Conservation (phyloP, 2,888 invertebrate genomes). For the Caenorhabditis sp. region DNA sequence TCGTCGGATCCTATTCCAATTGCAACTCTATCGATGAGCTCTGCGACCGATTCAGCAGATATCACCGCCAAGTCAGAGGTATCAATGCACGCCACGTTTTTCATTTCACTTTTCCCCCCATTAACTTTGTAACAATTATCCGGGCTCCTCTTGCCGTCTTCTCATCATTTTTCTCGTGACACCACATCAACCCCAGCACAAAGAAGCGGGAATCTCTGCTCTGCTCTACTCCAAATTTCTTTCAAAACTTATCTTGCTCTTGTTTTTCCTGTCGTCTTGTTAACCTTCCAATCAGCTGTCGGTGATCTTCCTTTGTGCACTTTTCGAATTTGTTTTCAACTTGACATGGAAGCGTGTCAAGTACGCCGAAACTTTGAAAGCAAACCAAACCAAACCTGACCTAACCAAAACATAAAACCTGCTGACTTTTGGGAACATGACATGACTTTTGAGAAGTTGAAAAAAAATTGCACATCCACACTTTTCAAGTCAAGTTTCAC, state of each 20-base stretch:
- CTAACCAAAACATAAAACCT: too few species aligned
- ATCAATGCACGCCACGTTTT: slow-evolving; percentile 7
- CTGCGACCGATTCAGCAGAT: slow-evolving; percentile 48
- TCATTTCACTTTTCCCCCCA: neutral
- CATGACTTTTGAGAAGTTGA: neutral
- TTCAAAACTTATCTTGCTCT: slow-evolving; percentile 24
- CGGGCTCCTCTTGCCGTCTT: neutral
- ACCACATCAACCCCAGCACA: slow-evolving; percentile 9
- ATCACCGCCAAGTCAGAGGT: slow-evolving; percentile 64
- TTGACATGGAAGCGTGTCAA: neutral
- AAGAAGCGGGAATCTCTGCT: slow-evolving; percentile 12
- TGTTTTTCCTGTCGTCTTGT: slow-evolving; percentile 12
- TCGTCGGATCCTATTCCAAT: slow-evolving; percentile 56
- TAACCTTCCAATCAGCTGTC: slow-evolving; percentile 30
- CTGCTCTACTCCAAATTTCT: slow-evolving; percentile 1
- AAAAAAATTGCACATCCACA: too few species aligned
- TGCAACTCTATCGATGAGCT: slow-evolving; percentile 59
- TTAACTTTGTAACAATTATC: slow-evolving; percentile 3
- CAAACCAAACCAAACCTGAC: neutral
- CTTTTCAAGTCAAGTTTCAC: slow-evolving; percentile 26
- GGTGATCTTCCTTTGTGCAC: slow-evolving; percentile 14
- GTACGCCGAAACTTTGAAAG: neutral
- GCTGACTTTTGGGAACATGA: neutral
- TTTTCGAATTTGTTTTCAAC: slow-evolving; percentile 18
- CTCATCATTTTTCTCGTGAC: slow-evolving; percentile 32